Evolutionary conservation across 2,888 invertebrate genomes (phyloP).

Genomic region (Noctua pronuba): DNA sequence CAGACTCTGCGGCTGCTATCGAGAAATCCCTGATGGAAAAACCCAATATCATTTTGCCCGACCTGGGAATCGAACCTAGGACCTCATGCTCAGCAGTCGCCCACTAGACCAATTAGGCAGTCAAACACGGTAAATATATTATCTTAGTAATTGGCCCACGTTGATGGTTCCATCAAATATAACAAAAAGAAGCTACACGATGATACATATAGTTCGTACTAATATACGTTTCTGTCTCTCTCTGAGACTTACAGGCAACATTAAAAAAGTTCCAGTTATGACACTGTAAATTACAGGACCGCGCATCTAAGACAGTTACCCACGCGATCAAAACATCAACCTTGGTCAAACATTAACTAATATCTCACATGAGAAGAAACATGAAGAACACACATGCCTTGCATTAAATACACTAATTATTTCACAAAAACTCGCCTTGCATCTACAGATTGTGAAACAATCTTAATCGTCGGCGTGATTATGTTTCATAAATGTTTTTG

Average conservation of each 20-base stretch:
- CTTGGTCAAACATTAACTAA: slow-evolving; percentile 27
- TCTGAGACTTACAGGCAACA: too few relatives aligned
- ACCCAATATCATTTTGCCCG: too few relatives aligned
- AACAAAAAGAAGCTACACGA: neutral
- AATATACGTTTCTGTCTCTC: neutral
- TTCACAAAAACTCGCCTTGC: slow-evolving; percentile 36
- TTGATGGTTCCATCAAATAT: neutral
- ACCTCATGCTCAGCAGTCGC: too few relatives aligned
- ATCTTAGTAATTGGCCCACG: neutral
- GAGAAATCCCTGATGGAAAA: too few relatives aligned
- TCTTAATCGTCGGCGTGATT: slow-evolving; percentile 48
- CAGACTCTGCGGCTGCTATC: too few relatives aligned
- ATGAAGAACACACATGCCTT: slow-evolving; percentile 12
- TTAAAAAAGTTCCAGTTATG: neutral
- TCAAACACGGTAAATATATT: too few relatives aligned
- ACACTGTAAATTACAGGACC: neutral
- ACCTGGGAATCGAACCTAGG: too few relatives aligned
- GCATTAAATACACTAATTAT: slow-evolving; percentile 45
- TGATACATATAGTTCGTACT: too few relatives aligned
- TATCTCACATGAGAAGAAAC: slow-evolving; percentile 22
- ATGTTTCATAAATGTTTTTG: slow-evolving; percentile 40
- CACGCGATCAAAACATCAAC: slow-evolving; percentile 23
- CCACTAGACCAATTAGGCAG: too few relatives aligned
- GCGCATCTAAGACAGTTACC: neutral
- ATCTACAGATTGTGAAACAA: slow-evolving; percentile 30